A percentile compares a stretch with the other conserved stretches of the same genome.
phyloP scores from a whole-genome alignment of 2,797 vertebrate genomes.

The Siniperca scherzeri region DNA sequence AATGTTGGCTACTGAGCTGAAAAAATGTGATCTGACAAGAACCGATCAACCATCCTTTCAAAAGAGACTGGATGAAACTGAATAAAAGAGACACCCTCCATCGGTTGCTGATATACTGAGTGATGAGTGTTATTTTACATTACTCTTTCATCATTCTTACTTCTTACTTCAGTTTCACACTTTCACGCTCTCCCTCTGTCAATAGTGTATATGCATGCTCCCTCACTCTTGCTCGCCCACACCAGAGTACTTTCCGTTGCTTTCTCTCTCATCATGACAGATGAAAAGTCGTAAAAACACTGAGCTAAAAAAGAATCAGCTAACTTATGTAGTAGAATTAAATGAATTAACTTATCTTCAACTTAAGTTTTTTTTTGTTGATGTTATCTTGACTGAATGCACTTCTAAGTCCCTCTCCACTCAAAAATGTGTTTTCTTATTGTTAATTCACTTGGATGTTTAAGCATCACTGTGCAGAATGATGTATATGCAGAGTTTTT shows the following conservation, averaged over 20 bases:
- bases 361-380: not conserved
- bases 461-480: not conserved
- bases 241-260: not conserved
- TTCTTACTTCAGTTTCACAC: not conserved
- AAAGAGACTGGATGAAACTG: not conserved
- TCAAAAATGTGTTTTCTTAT: not conserved
- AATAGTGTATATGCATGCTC: not conserved
- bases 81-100: slow-evolving; percentile 1
- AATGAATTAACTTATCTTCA: not conserved
- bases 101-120: not conserved
- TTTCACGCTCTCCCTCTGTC: not conserved
- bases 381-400: not conserved
- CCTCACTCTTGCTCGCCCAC: not conserved
- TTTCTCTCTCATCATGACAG: not conserved
- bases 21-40: slow-evolving; percentile 1
- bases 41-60: not conserved
- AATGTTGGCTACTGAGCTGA: not conserved
- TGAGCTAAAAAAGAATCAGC: not conserved
- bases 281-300: not conserved
- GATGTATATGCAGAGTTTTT: not conserved
- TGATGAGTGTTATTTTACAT: slow-evolving; percentile 4
- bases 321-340: not conserved
- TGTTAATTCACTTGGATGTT: not conserved
- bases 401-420: not conserved
- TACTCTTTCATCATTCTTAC: no score